These are phyloP conservation scores for Argopecten irradians DNA, from an alignment of 1,140 invertebrate genomes.

Conservation along the genomic window DNA sequence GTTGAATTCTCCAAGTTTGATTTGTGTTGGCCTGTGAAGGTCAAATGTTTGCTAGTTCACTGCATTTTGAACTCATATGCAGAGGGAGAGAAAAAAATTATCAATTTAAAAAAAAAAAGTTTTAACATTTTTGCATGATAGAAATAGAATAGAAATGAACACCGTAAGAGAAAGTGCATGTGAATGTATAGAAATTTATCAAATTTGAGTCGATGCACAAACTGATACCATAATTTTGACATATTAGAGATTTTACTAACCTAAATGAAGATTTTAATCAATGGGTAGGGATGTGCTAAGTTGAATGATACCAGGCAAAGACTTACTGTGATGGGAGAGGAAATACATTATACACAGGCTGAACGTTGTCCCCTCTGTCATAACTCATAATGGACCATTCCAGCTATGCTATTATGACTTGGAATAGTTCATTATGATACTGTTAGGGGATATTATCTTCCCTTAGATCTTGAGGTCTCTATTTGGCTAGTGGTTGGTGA, in stretches of 20 bases:
- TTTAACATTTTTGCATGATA: constrained; percentile 12
- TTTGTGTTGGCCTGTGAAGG: background rate
- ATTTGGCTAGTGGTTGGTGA: background rate
- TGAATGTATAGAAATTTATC: background rate
- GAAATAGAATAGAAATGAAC: background rate
- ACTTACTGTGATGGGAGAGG: constrained; percentile 14
- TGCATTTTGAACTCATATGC: background rate
- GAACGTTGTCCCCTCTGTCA: background rate
- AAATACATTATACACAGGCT: background rate
- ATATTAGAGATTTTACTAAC: background rate
- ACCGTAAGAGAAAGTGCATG: background rate
- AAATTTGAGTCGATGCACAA: background rate
- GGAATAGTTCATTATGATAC: background rate
- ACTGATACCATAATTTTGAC: background rate
- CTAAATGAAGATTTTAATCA: background rate
- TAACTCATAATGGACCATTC: background rate
- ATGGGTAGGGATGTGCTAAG: background rate
- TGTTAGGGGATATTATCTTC: background rate
- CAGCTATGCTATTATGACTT: too few relatives aligned
- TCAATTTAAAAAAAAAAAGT: background rate
- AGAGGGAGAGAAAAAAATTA: background rate
- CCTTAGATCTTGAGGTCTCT: background rate
- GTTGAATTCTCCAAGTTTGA: background rate
- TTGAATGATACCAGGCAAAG: background rate
- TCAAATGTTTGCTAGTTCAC: background rate